Base-by-base conservation (phyloP, 2,113 vertebrate species). In the Ploceus nigricollis region DNA sequence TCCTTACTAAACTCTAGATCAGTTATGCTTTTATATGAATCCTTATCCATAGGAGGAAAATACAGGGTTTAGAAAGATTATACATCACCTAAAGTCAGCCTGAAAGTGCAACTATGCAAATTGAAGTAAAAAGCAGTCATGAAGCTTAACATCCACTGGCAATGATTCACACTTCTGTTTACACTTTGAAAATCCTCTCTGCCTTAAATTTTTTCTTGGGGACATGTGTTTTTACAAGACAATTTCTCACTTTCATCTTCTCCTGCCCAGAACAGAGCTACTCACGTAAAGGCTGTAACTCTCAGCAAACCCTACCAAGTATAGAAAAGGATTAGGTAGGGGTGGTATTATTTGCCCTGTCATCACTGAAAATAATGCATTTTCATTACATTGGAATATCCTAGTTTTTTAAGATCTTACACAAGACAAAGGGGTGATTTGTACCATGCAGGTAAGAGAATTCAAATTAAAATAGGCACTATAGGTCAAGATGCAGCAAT, bases 151-250 rank as follows among this genome's bases (percentile, higher is more conserved):
- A 70, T 51, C 35, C n/a, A 37, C 48, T 64, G 61, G 73, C 87
- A 89, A 23, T 58, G 70, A 89, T 90, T 94, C 77, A 87, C 73
- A 31, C 40, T 60, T 93, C 33, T 64, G 48, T 90, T 96, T 94
- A 82, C 65, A 57, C 83, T 87, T 89, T 31, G 19, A 76, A 96
- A 89, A 85, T 75, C 65, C 53, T 91, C 47, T 79, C 77, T 71
- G 87, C 73, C 40, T 89, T 87, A 58, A 63, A 51, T 87, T 91
- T 89, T 64, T 56, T 82, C 70, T 31, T 25, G 20, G 16, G 48
- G 61, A 85, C 24, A 9, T 61, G 24, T 68, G 30, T 82, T 93
- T 82, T 84, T 87, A 75, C 37, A 61, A 69, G 71, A 83, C 53
- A 53, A 18, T 92, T 83, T 96, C 57, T 86, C 66, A 88, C 79